Evolutionary conservation across 2,113 vertebrate species (phyloP), one percentile per base, ranked within the genome.

Genomic region (Stigmatopora argus): DNA sequence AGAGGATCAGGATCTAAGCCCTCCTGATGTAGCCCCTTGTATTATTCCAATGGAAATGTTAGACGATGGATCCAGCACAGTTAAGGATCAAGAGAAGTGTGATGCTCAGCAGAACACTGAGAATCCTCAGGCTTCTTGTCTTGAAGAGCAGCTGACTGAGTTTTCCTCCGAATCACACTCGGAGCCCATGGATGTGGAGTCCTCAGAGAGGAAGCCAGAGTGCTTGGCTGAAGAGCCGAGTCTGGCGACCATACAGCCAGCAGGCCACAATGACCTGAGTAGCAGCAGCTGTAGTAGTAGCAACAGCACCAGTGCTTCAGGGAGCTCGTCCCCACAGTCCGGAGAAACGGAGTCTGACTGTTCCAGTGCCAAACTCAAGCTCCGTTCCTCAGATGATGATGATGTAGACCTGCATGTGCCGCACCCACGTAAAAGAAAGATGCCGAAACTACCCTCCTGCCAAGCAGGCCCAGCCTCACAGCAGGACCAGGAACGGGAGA

Each of bases 341-440:
- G 67, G 75, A 59, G 95, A 97, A 78, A 92, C 92, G 74, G 96
- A 98, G 4, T 86, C 83, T 0, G 96, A 98, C n/a, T 85, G 85
- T 0, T 91, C 91, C 0, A 92, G 88, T 0, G 86, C 94, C 7
- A 92, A 90, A 58, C 79, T 91, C 78, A 95, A 93, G 80, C 84
- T 92, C 66, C 92, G 91, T 55, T 81, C 93, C 18, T 81, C 89
- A 15, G 95, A 99, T 2, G 96, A 98, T 2, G 96, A 98, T 0
- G 96, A 99, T 0, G 6, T 64, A 18, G 95, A 98, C 74, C 44
- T 91, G 61, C 94, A 95, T 31, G 88, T 93, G n/a, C 93, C 94
- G 55, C 97, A 98, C 73, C 96, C 97, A 4, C 93, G 96, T 62
- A 99, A 99, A 89, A 92, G 96, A 59, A 99, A 99, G 72, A 94